Evolutionary conservation across 2,113 vertebrate genomes (phyloP).

Genomic region (Lycocorax pyrrhopterus): DNA sequence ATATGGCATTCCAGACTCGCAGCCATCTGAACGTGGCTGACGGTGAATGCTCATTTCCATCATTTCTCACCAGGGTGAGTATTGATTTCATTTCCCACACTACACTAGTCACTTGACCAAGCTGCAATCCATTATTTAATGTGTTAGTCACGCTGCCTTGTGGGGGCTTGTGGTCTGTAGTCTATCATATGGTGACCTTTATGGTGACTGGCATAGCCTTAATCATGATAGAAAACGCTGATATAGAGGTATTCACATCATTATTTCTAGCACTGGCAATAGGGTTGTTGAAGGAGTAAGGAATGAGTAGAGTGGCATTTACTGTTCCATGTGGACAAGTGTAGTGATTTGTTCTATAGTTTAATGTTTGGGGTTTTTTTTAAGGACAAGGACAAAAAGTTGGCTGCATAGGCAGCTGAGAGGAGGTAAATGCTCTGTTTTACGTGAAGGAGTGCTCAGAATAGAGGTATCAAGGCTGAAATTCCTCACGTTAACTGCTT

Average conservation of each 20-base stretch:
- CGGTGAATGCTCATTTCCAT: neutral
- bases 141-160: neutral
- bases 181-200: constrained; percentile 36
- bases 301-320: neutral
- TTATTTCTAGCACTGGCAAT: neutral
- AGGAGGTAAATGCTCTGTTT: neutral
- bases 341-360: neutral
- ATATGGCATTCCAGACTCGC: neutral
- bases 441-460: neutral
- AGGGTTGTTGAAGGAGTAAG: neutral
- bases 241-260: neutral
- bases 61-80: constrained; percentile 14
- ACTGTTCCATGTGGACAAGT: neutral
- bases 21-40: neutral
- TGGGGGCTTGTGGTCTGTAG: neutral
- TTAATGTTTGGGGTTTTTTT: neutral
- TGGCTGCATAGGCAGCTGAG: neutral
- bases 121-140: constrained; percentile 4
- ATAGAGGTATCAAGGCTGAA: neutral
- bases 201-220: neutral
- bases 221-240: neutral
- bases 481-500: neutral
- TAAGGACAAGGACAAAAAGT: constrained; percentile 4
- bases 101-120: constrained; percentile 13
- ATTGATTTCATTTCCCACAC: constrained; percentile 42